Evolutionary conservation across 2,888 invertebrate genomes (phyloP).

Genomic region (Andrena bicolor): DNA sequence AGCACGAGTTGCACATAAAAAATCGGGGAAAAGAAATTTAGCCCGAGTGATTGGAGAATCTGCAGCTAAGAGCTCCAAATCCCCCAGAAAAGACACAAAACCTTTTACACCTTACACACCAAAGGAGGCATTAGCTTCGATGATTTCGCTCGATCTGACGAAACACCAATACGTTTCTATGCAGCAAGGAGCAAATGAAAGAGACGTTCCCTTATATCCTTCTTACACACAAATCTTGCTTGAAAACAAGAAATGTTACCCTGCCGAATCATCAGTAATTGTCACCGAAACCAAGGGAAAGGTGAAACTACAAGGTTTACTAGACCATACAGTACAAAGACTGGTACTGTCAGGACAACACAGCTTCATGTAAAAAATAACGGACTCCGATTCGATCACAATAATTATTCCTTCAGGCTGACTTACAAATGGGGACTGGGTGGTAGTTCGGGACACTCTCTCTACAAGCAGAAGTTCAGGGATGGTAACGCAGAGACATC

Average conservation of each 20-base stretch:
- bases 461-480: background rate
- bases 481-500: background rate
- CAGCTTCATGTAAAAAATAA: background rate
- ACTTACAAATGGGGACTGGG: background rate
- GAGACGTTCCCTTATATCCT: background rate
- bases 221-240: background rate
- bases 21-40: background rate
- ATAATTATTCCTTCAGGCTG: background rate
- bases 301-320: background rate
- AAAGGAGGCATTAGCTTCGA: conserved; percentile 3
- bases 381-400: background rate
- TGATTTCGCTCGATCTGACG: conserved; percentile 6
- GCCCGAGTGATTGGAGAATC: background rate
- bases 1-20: background rate
- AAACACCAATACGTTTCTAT: background rate
- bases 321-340: background rate
- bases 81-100: background rate
- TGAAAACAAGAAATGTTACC: conserved; percentile 1
- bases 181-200: conserved; percentile 3
- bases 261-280: conserved; percentile 4
- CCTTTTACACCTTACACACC: background rate
- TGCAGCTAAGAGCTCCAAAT: background rate
- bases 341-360: background rate
- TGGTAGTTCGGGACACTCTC: conserved; percentile 10
- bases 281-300: background rate